Conservation (phyloP, 2,888 invertebrate species). For the Drosophila meridiana region DNA sequence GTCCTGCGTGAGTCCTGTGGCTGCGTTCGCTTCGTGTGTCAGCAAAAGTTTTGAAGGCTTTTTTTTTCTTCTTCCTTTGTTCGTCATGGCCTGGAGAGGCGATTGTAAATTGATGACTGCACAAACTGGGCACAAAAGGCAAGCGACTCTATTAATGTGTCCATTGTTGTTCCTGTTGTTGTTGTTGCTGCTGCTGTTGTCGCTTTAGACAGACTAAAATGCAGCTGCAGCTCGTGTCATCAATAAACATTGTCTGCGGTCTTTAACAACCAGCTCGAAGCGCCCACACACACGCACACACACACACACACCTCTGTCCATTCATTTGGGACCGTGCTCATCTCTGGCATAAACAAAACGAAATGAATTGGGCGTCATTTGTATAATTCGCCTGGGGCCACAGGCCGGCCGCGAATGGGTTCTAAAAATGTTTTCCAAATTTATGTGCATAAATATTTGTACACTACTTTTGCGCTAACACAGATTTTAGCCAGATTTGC, state of each 20-base stretch:
- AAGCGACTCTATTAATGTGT: slow-evolving; percentile 17
- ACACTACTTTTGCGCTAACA: slow-evolving; percentile 36
- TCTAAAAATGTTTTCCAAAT: slow-evolving; percentile 39
- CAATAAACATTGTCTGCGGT: slow-evolving; percentile 57
- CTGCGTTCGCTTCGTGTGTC: slow-evolving; percentile 15
- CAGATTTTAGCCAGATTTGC: slow-evolving; percentile 12
- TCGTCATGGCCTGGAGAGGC: slow-evolving; percentile 20
- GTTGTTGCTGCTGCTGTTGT: neutral
- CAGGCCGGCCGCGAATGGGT: slow-evolving; percentile 37
- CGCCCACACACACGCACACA: slow-evolving; percentile 18
- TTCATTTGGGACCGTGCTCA: slow-evolving; percentile 29
- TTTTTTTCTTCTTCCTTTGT: slow-evolving; percentile 13
- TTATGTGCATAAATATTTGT: slow-evolving; percentile 66
- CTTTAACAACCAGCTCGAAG: slow-evolving; percentile 56
- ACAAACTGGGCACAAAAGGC: slow-evolving; percentile 28
- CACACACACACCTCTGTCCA: neutral
- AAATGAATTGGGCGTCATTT: slow-evolving; percentile 48
- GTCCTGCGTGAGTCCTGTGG: neutral
- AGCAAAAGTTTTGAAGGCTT: slow-evolving; percentile 29
- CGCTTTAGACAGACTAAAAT: slow-evolving; percentile 12
- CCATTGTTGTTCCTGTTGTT: slow-evolving; percentile 10
- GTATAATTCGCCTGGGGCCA: slow-evolving; percentile 43
- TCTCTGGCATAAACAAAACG: slow-evolving; percentile 64
- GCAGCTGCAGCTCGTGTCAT: slow-evolving; percentile 43
- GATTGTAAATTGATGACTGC: slow-evolving; percentile 41